These are phyloP conservation scores for Proisotoma minuta DNA, from an alignment of 2,888 invertebrate species.

Conservation along the genomic window DNA sequence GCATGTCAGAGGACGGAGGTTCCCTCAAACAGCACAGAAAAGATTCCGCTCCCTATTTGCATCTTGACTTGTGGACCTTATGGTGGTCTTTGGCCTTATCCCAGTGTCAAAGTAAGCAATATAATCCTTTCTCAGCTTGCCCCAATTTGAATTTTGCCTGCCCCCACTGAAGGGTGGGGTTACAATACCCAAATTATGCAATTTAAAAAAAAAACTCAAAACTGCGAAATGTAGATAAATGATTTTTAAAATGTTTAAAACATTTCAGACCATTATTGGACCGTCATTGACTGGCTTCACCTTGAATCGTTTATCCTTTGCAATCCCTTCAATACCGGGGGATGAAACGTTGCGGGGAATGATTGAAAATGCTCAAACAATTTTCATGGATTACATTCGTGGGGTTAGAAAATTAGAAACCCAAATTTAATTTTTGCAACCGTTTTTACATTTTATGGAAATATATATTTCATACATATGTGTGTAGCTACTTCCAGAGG, in stretches of 20 bases:
- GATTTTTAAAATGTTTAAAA: slow-evolving; percentile 2
- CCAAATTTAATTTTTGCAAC: not conserved
- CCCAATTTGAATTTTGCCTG: too few species aligned
- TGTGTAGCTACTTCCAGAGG: slow-evolving; percentile 53
- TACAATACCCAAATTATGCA: too few species aligned
- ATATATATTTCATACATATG: not conserved
- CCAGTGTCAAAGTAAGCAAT: slow-evolving; percentile 24
- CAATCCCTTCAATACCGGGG: not conserved
- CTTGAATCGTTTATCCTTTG: not conserved
- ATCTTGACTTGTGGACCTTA: slow-evolving; percentile 37
- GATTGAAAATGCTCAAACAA: slow-evolving; percentile 14
- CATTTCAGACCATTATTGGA: slow-evolving; percentile 19
- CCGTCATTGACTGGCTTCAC: slow-evolving; percentile 16
- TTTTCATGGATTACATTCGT: slow-evolving; percentile 15
- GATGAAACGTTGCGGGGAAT: slow-evolving; percentile 9
- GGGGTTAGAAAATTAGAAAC: slow-evolving; percentile 48
- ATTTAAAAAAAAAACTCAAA: slow-evolving; percentile 21
- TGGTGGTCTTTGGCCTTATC: slow-evolving; percentile 33
- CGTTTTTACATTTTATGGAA: not conserved
- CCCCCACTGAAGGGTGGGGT: too few species aligned
- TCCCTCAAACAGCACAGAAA: not conserved
- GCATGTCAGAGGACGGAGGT: slow-evolving; percentile 33
- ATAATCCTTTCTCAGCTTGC: too few species aligned
- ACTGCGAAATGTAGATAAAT: slow-evolving; percentile 7
- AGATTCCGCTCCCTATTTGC: slow-evolving; percentile 29